Evolutionary conservation across 2,113 vertebrate species (phyloP).

Genomic region (Triplophysa siluroides): DNA sequence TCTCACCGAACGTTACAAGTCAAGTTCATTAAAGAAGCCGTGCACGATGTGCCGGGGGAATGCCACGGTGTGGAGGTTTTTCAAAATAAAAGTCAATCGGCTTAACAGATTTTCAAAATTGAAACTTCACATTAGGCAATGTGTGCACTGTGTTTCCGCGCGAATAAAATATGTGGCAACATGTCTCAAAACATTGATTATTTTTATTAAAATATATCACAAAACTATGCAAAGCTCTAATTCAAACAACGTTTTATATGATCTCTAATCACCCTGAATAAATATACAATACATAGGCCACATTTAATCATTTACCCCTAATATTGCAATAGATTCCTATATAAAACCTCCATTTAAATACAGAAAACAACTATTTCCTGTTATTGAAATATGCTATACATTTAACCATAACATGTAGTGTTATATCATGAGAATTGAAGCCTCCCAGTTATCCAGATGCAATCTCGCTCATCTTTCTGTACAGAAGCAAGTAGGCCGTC

Average conservation of each 20-base stretch:
- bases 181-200: background rate
- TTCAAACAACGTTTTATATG: background rate
- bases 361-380: background rate
- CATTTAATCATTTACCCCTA: background rate
- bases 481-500: slow-evolving; percentile 32
- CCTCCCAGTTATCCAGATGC: slow-evolving; percentile 1
- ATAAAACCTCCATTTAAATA: background rate
- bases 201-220: slow-evolving; percentile 1
- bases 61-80: background rate
- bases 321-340: background rate
- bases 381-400: background rate
- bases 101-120: background rate
- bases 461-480: slow-evolving; percentile 12
- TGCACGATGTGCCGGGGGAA: background rate
- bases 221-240: background rate
- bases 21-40: background rate
- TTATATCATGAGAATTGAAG: background rate
- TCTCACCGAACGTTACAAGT: slow-evolving; percentile 15
- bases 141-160: no score
- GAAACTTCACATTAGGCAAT: background rate
- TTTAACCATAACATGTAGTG: background rate
- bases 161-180: background rate
- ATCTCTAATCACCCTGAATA: background rate
- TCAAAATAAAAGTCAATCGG: background rate
- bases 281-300: background rate